Percentiles rank a stretch among this genome's conserved stretches.
Evolutionary conservation across 2,797 vertebrate genomes (phyloP).

Genomic region (Danionella dracula): DNA sequence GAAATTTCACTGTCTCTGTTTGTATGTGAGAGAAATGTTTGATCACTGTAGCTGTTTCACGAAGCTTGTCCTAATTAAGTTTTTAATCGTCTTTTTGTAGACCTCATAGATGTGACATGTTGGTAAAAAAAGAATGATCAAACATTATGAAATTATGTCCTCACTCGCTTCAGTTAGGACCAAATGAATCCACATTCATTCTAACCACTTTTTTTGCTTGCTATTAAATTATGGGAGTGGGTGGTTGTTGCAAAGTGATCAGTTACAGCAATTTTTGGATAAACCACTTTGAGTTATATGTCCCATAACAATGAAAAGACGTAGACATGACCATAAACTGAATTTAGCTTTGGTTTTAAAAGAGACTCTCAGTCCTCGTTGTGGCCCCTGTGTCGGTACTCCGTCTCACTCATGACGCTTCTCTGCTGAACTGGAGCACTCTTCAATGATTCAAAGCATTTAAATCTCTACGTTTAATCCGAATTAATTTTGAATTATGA

Average conservation of each 20-base stretch:
- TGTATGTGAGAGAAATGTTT: slow-evolving; percentile 1
- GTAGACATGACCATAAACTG: too few relatives aligned
- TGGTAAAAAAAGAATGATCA: background rate
- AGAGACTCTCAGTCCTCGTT: background rate
- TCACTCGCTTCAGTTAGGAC: slow-evolving; percentile 4
- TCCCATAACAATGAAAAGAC: slow-evolving; percentile 13
- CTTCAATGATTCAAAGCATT: background rate
- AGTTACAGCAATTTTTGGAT: background rate
- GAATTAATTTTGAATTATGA: background rate
- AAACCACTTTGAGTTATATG: background rate
- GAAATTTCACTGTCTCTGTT: background rate
- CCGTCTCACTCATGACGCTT: background rate
- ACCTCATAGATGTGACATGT: background rate
- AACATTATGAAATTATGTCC: background rate
- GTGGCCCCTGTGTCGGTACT: background rate
- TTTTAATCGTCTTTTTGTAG: background rate
- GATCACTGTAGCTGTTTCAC: slow-evolving; percentile 25
- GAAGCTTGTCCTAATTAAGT: background rate
- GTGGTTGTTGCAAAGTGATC: background rate
- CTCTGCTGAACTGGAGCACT: slow-evolving; percentile 11
- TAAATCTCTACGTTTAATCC: background rate
- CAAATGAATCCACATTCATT: too few relatives aligned
- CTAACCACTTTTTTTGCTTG: background rate
- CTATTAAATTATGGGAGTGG: background rate
- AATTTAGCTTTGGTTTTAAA: too few relatives aligned